Evolutionary conservation across 2,797 vertebrate species (phyloP), one percentile per base, ranked within the genome.

Genomic region (Pseudopleuronectes americanus): DNA sequence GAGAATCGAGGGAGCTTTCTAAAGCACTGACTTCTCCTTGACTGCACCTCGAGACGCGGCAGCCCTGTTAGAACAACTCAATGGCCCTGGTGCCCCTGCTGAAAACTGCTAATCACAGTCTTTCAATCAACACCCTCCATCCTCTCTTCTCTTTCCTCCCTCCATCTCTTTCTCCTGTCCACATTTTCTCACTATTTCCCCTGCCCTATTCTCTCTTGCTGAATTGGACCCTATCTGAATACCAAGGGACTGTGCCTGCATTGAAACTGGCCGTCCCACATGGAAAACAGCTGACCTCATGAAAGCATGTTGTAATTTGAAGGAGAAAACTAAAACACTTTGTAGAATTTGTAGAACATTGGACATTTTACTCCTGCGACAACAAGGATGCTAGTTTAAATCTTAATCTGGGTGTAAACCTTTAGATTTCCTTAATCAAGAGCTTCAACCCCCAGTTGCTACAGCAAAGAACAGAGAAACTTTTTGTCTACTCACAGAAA

Each of bases 281-380:
- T 88, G 86, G 89, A 92, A 91, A 92, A 90, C 84, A 84, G 91
- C 92, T 92, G 92, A 92, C 90, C 91, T 89, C 89, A 77, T 87
- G 85, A 92, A 91, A 93, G 82, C 86, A 74, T 81, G 86, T 84
- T 86, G 91, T 93, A 93, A 90, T 93, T 90, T 86, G 87, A 90
- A 93, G 91, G 91, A 91, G 91, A 92, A 92, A 92, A 90, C 89
- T 89, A 89, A 93, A 92, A 93, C 92, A 90, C 91, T 86, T 91
- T 87, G n/a, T n/a, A n/a, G 57, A n/a, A 28, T 74, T 84, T 45
- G 60, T 23, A 24, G 62, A 80, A 80, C 68, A 52, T 41, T 41
- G 41, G 41, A 33, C 63, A 53, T 53, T 64, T 31, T 65, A 58
- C 53, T 76, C 12, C 43, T 53, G 56, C 47, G 57, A 69, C 6